Evolutionary conservation across 2,888 invertebrate species (phyloP), one percentile per base, ranked within the genome.

Genomic region (Tenthredo mesomela): DNA sequence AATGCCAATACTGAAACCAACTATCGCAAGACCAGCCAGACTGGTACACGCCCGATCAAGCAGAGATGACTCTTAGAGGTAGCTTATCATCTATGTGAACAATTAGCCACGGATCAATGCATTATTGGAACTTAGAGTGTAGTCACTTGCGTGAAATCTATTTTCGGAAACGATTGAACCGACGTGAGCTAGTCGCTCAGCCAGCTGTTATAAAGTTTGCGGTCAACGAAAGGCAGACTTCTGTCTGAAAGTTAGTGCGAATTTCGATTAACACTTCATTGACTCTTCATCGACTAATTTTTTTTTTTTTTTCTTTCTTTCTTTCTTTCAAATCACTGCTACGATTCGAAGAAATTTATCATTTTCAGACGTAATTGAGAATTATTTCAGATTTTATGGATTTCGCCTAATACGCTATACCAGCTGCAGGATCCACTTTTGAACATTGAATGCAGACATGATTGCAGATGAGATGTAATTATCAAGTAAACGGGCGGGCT

Each of bases 71-170:
- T 40, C n/a, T 4, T 12, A 47, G 80, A 21, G 80, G 4, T 6
- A 33, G n/a, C 6, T n/a, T 37, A 37, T 37, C 37, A 37, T 7
- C 37, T 40, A 40, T 12, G 43, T 40, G 21, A 12, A 12, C 21
- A 15, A 80, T 80, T 80, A 61, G 80, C 80, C 58, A 40, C 61
- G 80, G 80, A 61, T 61, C 61, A 9, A 80, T 40, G 80, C 37
- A 37, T 80, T 61, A 80, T 80, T 37, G 58, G 21, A 58, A 21
- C 9, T 80, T 12, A 40, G 21, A 61, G 37, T 80, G 21, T 25
- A 54, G 29, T 21, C 18, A 77, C 7, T 80, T 37, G 80, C 58
- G n/a, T 33, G 54, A 40, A 54, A 80, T 80, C 80, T 80, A 61
- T 80, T 61, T 80, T 80, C 50, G 61, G 40, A 0, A 3, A 58